A percentile compares a stretch with the other conserved stretches of the same genome.
Conservation (phyloP, 2,888 invertebrate genomes). For the Lasioglossum figueresi region DNA sequence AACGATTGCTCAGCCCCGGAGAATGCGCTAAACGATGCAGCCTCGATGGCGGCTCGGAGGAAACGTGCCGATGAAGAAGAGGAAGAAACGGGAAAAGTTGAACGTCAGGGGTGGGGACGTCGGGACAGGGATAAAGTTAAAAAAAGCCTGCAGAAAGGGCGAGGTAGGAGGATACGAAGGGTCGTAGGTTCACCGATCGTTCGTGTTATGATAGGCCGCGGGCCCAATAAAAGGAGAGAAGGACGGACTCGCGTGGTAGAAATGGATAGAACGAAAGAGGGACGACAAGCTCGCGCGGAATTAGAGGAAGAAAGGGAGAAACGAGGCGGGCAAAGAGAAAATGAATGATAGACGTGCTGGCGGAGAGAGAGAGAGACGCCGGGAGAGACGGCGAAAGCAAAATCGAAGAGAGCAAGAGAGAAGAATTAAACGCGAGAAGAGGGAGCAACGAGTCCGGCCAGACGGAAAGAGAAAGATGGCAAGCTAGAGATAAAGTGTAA, state of each 20-base stretch:
- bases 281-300: slow-evolving; percentile 27
- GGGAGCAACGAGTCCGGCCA: slow-evolving; percentile 31
- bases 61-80: slow-evolving; percentile 46
- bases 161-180: slow-evolving; percentile 61
- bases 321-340: slow-evolving; percentile 20
- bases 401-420: neutral
- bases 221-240: slow-evolving; percentile 68
- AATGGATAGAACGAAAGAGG: slow-evolving; percentile 7
- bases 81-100: slow-evolving; percentile 45
- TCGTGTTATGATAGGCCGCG: slow-evolving; percentile 75
- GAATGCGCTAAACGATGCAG: neutral
- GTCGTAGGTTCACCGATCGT: slow-evolving; percentile 76
- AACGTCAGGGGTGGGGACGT: neutral
- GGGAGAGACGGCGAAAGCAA: neutral
- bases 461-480: slow-evolving; percentile 22
- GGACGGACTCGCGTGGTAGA: neutral
- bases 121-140: slow-evolving; percentile 19
- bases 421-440: slow-evolving; percentile 5
- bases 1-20: neutral
- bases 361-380: neutral
- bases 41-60: slow-evolving; percentile 5
- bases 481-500: slow-evolving; percentile 22
- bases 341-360: slow-evolving; percentile 49
- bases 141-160: slow-evolving; percentile 31
- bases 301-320: slow-evolving; percentile 16